These are phyloP conservation scores for Netelia inedita DNA, from an alignment of 2,888 invertebrate genomes.

Conservation along the genomic window DNA sequence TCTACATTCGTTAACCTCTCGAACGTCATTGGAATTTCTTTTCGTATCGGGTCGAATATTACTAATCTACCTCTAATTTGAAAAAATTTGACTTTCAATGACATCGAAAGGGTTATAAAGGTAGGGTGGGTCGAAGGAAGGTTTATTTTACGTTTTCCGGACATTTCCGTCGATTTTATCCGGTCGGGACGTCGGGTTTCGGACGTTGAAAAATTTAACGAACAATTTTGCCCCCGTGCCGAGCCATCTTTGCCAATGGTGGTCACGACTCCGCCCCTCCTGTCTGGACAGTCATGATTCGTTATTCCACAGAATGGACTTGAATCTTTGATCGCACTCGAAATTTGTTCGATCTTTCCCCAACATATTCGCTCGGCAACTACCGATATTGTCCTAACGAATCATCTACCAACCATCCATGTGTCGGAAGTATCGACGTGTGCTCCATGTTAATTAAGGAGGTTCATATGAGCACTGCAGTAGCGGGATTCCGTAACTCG, in stretches of 20 bases:
- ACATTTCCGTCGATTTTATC: slow-evolving; percentile 46
- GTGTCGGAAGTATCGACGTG: too few species aligned
- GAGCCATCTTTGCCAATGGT: slow-evolving; percentile 47
- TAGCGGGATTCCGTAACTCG: too few species aligned
- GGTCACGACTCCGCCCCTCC: slow-evolving; percentile 22
- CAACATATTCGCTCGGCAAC: too few species aligned
- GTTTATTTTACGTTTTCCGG: slow-evolving; percentile 45
- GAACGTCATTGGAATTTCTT: too few species aligned
- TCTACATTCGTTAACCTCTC: background rate
- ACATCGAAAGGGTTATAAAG: slow-evolving; percentile 26
- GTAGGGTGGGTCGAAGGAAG: slow-evolving; percentile 13
- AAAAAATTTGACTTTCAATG: background rate
- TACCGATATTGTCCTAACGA: too few species aligned
- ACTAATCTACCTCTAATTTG: background rate
- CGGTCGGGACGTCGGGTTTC: slow-evolving; percentile 23
- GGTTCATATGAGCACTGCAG: too few species aligned
- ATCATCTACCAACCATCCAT: too few species aligned
- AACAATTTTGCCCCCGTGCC: slow-evolving; percentile 43
- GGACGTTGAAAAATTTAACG: slow-evolving; percentile 30
- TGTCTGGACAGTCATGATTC: slow-evolving; percentile 25
- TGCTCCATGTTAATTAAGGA: too few species aligned
- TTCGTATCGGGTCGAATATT: too few species aligned
- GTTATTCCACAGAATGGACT: too few species aligned
- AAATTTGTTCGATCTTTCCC: too few species aligned
- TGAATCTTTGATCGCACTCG: too few species aligned